Conservation (phyloP, 2,797 vertebrate genomes). For the Erpetoichthys calabaricus region DNA sequence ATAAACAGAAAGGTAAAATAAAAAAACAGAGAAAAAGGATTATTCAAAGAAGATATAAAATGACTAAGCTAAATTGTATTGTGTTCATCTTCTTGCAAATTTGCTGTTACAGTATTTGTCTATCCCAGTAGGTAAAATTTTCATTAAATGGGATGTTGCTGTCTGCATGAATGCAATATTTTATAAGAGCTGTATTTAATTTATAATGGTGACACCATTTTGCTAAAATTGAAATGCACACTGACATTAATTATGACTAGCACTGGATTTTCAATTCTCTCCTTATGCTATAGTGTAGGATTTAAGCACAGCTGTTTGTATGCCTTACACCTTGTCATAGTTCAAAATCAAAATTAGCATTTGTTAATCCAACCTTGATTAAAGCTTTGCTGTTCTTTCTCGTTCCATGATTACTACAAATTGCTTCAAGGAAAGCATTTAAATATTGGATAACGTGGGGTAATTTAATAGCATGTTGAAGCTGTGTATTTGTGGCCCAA, state of each 20-base stretch:
- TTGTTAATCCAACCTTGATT: slow-evolving; percentile 28
- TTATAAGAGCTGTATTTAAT: neutral
- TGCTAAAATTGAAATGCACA: slow-evolving; percentile 10
- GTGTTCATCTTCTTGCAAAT: too few relatives aligned
- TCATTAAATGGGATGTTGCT: too few relatives aligned
- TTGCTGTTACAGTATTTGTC: too few relatives aligned
- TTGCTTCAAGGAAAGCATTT: slow-evolving; percentile 29
- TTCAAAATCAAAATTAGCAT: slow-evolving; percentile 14
- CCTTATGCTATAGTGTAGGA: slow-evolving; percentile 23
- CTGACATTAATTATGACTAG: slow-evolving; percentile 18
- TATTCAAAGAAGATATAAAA: too few relatives aligned
- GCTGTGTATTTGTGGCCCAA: slow-evolving; percentile 21
- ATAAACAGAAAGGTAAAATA: too few relatives aligned
- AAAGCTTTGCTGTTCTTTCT: slow-evolving; percentile 16
- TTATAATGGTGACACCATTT: neutral
- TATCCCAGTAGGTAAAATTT: too few relatives aligned
- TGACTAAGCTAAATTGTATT: too few relatives aligned
- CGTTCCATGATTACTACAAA: slow-evolving; percentile 23
- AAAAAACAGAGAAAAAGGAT: too few relatives aligned
- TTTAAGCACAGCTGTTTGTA: slow-evolving; percentile 21
- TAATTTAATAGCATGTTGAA: slow-evolving; percentile 22
- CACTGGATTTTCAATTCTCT: slow-evolving; percentile 20
- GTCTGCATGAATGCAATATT: neutral
- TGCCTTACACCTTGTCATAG: slow-evolving; percentile 22
- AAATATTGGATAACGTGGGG: slow-evolving; percentile 22